phyloP scores from a whole-genome alignment of 2,888 invertebrate species.

The Machimus atricapillus region DNA sequence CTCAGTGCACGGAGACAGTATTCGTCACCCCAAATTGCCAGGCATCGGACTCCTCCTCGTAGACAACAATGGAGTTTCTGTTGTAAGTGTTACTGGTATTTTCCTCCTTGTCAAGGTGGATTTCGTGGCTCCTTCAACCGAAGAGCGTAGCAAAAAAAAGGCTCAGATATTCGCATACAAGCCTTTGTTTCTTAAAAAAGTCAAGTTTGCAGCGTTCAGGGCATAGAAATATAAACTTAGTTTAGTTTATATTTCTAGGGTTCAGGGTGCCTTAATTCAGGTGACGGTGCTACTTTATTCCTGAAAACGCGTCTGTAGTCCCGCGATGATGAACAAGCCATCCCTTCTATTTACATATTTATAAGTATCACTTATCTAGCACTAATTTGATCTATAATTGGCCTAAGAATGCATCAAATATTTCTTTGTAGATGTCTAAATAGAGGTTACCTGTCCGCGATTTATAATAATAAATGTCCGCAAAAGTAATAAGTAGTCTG shows the following conservation, averaged over 20 bases:
- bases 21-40: not conserved
- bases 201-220: no score
- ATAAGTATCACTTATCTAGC: no score
- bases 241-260: no score
- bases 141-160: not conserved
- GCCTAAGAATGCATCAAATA: no score
- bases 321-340: not conserved
- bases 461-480: no score
- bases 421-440: no score
- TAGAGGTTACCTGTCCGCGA: no score
- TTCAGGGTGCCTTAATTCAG: not conserved
- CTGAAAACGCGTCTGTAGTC: not conserved
- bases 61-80: constrained; percentile 59
- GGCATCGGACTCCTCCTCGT: not conserved
- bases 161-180: not conserved
- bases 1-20: not conserved
- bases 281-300: not conserved
- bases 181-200: not conserved
- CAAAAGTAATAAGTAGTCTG: no score
- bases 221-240: no score
- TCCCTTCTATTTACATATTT: no score
- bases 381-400: no score
- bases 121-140: not conserved
- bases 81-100: constrained; percentile 55
- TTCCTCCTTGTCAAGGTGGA: not conserved